Evolutionary conservation across 35 echinoderm and acorn worm genomes (phyloP).

Genomic region (Diadema setosum): DNA sequence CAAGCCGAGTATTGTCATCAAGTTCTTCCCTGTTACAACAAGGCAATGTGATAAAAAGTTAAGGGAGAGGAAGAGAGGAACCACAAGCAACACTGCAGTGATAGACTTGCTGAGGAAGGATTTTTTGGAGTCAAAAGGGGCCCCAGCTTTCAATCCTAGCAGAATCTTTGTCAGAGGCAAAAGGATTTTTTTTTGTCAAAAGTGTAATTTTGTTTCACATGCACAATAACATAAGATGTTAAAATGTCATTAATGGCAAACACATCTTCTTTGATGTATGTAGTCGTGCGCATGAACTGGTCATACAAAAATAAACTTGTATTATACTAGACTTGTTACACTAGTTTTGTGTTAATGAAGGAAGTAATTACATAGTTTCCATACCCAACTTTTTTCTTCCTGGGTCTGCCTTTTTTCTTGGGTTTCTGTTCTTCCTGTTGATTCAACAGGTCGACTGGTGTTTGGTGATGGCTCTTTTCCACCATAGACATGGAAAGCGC

Average conservation of each 20-base stretch:
- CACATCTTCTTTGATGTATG: too few relatives aligned
- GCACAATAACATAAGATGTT: too few relatives aligned
- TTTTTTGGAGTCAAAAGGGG: background rate
- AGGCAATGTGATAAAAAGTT: background rate
- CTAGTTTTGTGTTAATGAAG: background rate
- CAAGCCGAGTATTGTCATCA: constrained; percentile 48
- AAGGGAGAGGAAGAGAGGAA: background rate
- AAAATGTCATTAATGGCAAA: too few relatives aligned
- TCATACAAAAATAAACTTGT: background rate
- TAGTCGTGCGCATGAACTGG: background rate
- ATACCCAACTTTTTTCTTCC: background rate
- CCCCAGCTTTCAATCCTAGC: background rate
- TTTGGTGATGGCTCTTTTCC: background rate
- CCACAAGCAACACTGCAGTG: background rate
- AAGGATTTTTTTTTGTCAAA: background rate
- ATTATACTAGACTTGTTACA: background rate
- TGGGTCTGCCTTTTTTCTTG: background rate
- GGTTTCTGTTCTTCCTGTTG: background rate
- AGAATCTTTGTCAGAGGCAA: background rate
- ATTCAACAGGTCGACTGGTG: background rate
- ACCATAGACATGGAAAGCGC: background rate
- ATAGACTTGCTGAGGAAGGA: background rate
- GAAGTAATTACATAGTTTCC: background rate
- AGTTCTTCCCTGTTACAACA: background rate
- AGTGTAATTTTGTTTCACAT: too few relatives aligned